phyloP scores from a whole-genome alignment of 1,140 invertebrate species.

The Tetragnatha versicolor region DNA sequence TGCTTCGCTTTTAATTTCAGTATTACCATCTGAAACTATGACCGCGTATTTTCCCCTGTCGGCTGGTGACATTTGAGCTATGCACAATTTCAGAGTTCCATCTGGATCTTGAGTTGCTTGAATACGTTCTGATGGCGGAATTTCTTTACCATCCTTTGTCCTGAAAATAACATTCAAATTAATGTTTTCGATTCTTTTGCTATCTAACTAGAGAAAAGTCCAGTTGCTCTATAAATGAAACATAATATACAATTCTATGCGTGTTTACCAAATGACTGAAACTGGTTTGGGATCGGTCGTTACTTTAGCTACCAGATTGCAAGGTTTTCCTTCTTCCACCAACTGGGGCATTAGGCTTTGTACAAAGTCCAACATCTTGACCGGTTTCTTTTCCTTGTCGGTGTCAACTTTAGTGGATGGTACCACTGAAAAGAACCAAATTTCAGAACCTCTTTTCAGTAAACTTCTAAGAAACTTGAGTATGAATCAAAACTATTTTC shows the following conservation, averaged over 20 bases:
- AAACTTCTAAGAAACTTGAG: no score
- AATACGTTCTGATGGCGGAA: constrained; percentile 27
- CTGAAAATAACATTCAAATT: constrained; percentile 14
- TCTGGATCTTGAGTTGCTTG: constrained; percentile 68
- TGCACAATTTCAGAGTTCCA: constrained; percentile 75
- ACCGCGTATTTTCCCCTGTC: constrained; percentile 69
- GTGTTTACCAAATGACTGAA: constrained; percentile 63
- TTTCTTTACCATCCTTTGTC: constrained; percentile 52
- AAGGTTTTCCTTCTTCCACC: constrained; percentile 60
- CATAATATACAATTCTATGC: neutral
- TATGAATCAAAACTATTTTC: no score
- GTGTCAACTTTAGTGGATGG: constrained; percentile 1
- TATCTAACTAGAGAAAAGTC: neutral
- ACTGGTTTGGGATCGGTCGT: constrained; percentile 59
- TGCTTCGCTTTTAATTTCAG: constrained; percentile 65
- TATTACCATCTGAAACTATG: constrained; percentile 68
- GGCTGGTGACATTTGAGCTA: constrained; percentile 65
- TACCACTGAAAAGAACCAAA: constrained; percentile 24
- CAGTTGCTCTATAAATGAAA: neutral
- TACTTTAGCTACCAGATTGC: constrained; percentile 62
- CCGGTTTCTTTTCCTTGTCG: constrained; percentile 12
- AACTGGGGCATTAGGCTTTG: constrained; percentile 35
- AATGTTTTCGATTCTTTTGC: no score
- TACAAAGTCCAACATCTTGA: constrained; percentile 33
- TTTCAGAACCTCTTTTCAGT: no score